Conservation (phyloP, 1,140 invertebrate genomes). For the Penaeus japonicus region DNA sequence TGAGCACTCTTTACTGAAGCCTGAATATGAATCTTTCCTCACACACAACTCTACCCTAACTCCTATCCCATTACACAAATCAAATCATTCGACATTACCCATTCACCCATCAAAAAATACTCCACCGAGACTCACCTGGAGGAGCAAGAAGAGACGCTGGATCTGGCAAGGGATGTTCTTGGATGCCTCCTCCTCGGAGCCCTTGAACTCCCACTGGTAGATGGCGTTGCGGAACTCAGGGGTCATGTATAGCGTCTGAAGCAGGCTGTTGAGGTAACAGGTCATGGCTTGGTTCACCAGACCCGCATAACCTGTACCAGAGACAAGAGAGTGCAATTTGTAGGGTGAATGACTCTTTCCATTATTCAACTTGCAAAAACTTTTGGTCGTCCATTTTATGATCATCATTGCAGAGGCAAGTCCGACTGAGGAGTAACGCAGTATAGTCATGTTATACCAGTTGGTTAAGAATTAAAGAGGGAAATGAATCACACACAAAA, state of each 20-base stretch:
- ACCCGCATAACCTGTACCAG: constrained; percentile 76
- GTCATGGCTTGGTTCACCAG: constrained; percentile 95
- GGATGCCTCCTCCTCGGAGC: constrained; percentile 68
- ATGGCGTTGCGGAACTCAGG: constrained; percentile 93
- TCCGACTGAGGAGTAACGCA: too few species aligned
- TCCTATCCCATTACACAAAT: background rate
- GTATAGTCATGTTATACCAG: too few species aligned
- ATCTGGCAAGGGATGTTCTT: constrained; percentile 88
- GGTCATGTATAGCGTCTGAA: constrained; percentile 92
- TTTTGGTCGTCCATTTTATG: background rate
- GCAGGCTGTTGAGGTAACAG: constrained; percentile 89
- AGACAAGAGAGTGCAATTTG: background rate
- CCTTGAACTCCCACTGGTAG: constrained; percentile 86
- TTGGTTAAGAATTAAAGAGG: too few species aligned
- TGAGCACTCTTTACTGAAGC: too few species aligned
- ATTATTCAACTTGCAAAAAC: background rate
- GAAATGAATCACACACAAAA: too few species aligned
- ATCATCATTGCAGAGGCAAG: background rate
- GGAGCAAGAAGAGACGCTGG: constrained; percentile 85
- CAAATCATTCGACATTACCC: background rate
- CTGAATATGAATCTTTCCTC: too few species aligned
- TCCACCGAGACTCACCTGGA: constrained; percentile 72
- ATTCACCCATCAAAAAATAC: background rate
- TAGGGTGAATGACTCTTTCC: background rate
- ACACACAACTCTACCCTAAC: background rate